Base-by-base conservation (phyloP, 2,797 vertebrate species). In the Chelidonichthys spinosus region DNA sequence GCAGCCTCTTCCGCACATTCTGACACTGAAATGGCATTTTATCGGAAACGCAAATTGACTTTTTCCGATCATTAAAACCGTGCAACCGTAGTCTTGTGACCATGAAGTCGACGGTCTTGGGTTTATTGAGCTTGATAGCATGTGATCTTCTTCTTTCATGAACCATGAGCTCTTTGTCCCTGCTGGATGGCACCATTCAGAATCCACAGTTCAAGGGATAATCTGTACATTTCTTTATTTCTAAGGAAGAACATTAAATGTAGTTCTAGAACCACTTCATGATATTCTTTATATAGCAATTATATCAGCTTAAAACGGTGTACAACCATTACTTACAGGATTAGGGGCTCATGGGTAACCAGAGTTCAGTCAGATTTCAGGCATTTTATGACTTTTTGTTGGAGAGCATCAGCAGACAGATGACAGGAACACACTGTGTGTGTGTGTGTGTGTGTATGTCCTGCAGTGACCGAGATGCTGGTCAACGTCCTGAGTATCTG, bases 401-500 rank as follows among this genome's bases (percentile, higher is more conserved):
- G 37, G 74, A 56, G 18, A 54, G 33, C 56, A 46, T 33, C 60
- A 49, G 39, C 11, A 10, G 46, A 58, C 46, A 67, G 67, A 76
- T 63, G 72, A 52, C 49, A 56, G 67, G 15, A 69, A 60, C 25
- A 25, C 25, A 25, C 25, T 25, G 25, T 25, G 25, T 47, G 40
- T 65, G 46, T 59, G 50, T 54, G 40, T 76, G 17, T 64, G 5
- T 79, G 11, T 68, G n/a, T 82, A 36, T 76, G 36, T 60, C 35
- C 15, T 59, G 11, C 88, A 99, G 98, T 99, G 92, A 99, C 98
- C 32, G 98, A 99, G 90, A 99, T 99, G 98, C 94, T 99, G 92
- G 98, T 99, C 64, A 99, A 99, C 0, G 98, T 99, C 72, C 94
- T 99, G 83, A 99, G 97, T 61, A 99, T 99, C 94, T 99, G 98